Conservation (phyloP, 2,888 invertebrate species). For the Automeris io region DNA sequence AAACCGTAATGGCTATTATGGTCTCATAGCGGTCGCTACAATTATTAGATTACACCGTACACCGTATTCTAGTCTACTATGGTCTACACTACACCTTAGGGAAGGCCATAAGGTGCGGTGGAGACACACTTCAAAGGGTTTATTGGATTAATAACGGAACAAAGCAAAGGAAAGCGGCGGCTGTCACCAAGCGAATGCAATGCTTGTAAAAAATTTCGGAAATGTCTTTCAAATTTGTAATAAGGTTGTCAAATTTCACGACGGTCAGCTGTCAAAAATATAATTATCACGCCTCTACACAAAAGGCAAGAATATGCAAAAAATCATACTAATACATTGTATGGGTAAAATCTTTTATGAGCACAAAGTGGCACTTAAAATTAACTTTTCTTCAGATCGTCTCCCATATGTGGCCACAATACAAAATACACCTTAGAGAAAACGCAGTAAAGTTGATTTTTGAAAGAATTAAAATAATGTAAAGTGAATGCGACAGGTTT, state of each 20-base stretch:
- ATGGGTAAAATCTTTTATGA: conserved; percentile 59
- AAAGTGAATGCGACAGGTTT: conserved; percentile 71
- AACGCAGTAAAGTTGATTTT: conserved; percentile 25
- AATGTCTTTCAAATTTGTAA: conserved; percentile 61
- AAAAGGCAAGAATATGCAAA: conserved; percentile 45
- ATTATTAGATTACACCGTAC: no score
- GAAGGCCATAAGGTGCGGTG: conserved; percentile 29
- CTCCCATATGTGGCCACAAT: conserved; percentile 6
- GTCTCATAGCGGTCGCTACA: no score
- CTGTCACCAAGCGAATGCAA: no score
- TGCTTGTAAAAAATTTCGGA: conserved; percentile 45
- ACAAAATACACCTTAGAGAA: conserved; percentile 26
- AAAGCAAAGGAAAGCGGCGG: conserved; percentile 44
- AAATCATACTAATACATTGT: conserved; percentile 29
- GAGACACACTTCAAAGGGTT: conserved; percentile 37
- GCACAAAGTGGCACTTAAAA: conserved; percentile 60
- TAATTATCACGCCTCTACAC: conserved; percentile 45
- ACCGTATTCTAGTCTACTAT: no score
- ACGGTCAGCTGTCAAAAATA: conserved; percentile 36
- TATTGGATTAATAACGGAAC: conserved; percentile 40
- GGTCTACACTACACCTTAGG: no score
- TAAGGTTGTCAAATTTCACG: conserved; percentile 45
- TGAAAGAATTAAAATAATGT: conserved; percentile 30
- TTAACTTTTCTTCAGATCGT: conserved; percentile 56
- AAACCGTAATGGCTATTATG: no score